Conservation (phyloP, 2,888 invertebrate genomes). For the Synergus gifuensis region DNA sequence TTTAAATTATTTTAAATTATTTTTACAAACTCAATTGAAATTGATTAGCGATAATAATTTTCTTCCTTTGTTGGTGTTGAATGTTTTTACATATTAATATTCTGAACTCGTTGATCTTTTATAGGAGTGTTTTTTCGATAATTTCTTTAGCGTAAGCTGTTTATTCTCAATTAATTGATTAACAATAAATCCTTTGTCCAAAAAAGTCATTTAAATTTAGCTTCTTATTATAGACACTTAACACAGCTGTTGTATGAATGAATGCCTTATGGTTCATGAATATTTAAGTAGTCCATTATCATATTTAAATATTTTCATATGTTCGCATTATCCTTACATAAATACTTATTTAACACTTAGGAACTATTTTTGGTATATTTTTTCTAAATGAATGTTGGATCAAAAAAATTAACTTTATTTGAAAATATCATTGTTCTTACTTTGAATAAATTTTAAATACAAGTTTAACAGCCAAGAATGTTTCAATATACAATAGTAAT, state of each 20-base stretch:
- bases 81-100: neutral
- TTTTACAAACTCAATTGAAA: too few relatives aligned
- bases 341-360: neutral
- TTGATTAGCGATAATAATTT: neutral
- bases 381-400: neutral
- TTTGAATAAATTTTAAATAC: neutral
- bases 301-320: conserved; percentile 6
- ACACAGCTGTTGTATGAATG: conserved; percentile 18
- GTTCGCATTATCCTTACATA: conserved; percentile 7
- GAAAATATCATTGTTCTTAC: neutral
- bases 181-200: neutral
- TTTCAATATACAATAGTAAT: too few relatives aligned
- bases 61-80: neutral
- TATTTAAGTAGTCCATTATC: conserved; percentile 11
- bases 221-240: neutral
- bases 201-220: neutral
- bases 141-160: neutral
- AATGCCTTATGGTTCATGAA: neutral
- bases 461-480: too few relatives aligned
- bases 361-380: neutral
- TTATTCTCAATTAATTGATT: neutral
- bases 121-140: neutral
- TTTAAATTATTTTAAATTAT: too few relatives aligned
- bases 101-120: neutral
- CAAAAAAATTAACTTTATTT: neutral